phyloP scores from a whole-genome alignment of 2,797 vertebrate genomes.

The Ctenosaura bakeri region DNA sequence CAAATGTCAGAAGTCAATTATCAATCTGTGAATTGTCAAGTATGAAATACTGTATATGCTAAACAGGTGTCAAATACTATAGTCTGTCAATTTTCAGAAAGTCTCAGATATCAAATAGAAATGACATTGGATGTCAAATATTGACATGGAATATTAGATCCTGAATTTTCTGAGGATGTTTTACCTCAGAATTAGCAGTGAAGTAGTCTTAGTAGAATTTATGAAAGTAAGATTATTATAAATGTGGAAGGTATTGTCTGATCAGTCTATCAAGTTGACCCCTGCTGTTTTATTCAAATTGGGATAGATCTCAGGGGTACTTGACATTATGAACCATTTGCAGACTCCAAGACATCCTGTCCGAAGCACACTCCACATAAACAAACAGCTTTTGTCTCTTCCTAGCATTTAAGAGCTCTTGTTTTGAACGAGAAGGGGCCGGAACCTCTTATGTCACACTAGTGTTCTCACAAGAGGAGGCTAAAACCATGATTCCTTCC shows the following conservation, averaged over 20 bases:
- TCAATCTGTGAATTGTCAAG: neutral
- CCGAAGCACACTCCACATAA: neutral
- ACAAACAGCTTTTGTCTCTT: constrained; percentile 27
- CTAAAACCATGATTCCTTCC: constrained; percentile 15
- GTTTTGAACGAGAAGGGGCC: neutral
- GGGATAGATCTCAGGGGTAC: constrained; percentile 5
- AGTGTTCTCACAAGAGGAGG: neutral
- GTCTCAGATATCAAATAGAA: neutral
- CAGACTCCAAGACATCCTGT: constrained; percentile 26
- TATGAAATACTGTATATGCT: neutral
- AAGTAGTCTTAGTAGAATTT: neutral
- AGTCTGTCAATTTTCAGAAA: neutral
- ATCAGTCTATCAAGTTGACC: neutral
- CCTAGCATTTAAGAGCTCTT: constrained; percentile 21
- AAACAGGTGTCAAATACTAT: neutral
- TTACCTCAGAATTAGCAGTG: neutral
- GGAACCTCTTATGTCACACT: constrained; percentile 18
- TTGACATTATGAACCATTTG: constrained; percentile 19
- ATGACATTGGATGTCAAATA: neutral
- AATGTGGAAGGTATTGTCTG: neutral
- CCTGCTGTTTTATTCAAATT: constrained; percentile 5
- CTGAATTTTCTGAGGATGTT: neutral
- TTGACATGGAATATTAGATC: neutral
- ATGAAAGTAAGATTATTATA: no score
- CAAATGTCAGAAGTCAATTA: neutral